Conservation (phyloP, 2,113 vertebrate species). For the Rattus rattus region DNA sequence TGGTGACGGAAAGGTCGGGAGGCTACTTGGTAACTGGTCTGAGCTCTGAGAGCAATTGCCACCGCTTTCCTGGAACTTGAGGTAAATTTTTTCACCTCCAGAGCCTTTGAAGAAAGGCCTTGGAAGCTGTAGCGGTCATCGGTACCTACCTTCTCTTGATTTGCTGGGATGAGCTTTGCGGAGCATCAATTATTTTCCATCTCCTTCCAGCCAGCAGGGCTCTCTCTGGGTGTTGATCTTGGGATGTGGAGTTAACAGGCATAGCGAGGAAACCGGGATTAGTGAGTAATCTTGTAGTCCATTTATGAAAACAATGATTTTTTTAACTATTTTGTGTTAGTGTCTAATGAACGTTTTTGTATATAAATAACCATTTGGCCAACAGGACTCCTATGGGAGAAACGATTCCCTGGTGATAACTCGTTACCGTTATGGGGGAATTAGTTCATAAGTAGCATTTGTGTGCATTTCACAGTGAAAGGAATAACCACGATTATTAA, state of each 20-base stretch:
- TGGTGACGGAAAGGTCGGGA: conserved; percentile 61
- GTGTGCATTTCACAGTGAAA: neutral
- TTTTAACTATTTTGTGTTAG: neutral
- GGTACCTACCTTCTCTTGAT: neutral
- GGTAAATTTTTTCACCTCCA: conserved; percentile 48
- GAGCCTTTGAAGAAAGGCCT: neutral
- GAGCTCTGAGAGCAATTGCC: neutral
- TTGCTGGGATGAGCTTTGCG: neutral
- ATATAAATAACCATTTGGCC: neutral
- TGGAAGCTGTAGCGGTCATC: neutral
- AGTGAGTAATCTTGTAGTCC: neutral
- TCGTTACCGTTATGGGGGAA: neutral
- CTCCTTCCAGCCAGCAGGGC: neutral
- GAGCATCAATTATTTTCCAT: conserved; percentile 4
- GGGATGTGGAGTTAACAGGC: neutral
- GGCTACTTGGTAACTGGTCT: neutral
- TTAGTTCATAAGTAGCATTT: conserved; percentile 26
- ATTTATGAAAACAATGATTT: neutral
- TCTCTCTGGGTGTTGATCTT: neutral
- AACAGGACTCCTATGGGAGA: neutral
- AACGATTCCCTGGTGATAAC: neutral
- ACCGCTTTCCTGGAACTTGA: conserved; percentile 14
- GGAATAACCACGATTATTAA: conserved; percentile 4
- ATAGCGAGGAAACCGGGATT: neutral
- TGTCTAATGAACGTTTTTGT: neutral